These are phyloP conservation scores for Xenopus tropicalis DNA, from an alignment of 2,113 vertebrate genomes.

Conservation along the genomic window DNA sequence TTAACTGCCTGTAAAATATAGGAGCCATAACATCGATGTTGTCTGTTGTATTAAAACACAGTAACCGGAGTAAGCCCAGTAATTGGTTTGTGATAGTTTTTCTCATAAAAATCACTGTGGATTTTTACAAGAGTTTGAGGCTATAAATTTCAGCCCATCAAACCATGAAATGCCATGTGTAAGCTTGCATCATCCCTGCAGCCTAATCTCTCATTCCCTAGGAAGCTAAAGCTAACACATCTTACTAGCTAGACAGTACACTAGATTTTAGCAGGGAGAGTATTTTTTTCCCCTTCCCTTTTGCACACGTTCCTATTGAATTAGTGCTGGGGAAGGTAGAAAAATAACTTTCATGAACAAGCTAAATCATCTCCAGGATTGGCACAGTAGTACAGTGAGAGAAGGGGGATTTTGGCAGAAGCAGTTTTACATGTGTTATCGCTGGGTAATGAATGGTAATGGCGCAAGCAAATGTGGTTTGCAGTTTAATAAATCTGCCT, in stretches of 20 bases:
- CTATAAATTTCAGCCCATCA: constrained; percentile 36
- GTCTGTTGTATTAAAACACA: constrained; percentile 39
- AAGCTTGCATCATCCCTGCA: constrained; percentile 6
- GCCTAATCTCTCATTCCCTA: neutral
- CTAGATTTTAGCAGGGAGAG: no score
- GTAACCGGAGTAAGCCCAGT: constrained; percentile 21
- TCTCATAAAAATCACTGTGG: constrained; percentile 38
- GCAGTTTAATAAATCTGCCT: constrained; percentile 33
- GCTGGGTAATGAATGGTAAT: constrained; percentile 26
- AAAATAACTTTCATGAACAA: neutral
- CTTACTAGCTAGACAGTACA: neutral
- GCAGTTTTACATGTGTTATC: constrained; percentile 10
- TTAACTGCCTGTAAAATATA: constrained; percentile 39
- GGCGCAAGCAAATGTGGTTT: constrained; percentile 19
- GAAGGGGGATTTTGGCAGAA: neutral
- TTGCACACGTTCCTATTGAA: neutral
- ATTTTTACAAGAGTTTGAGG: constrained; percentile 36
- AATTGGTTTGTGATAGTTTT: constrained; percentile 41
- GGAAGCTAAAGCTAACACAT: neutral
- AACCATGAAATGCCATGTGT: constrained; percentile 21
- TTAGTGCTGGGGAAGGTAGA: no score
- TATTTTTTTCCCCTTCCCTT: no score
- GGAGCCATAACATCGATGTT: constrained; percentile 31
- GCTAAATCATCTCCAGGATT: neutral
- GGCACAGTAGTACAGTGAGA: neutral